These are phyloP conservation scores for Cheilosia vulpina DNA, from an alignment of 2,888 invertebrate species.

Conservation along the genomic window DNA sequence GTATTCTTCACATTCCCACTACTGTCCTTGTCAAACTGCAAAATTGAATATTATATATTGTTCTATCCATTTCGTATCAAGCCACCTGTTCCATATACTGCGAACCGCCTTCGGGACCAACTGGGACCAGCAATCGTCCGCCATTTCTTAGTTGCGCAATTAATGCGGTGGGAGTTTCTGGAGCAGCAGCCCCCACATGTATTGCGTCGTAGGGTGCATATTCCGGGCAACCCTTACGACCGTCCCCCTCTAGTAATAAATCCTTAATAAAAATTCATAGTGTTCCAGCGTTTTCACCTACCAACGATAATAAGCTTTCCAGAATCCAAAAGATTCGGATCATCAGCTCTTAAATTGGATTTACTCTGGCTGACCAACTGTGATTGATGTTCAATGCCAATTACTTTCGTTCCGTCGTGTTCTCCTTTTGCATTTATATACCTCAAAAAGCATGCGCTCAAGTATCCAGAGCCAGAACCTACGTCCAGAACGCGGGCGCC, in stretches of 20 bases:
- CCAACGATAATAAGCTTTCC: slow-evolving; percentile 89
- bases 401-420: slow-evolving; percentile 85
- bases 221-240: slow-evolving; percentile 89
- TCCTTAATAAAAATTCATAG: neutral
- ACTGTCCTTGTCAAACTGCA: slow-evolving; percentile 92
- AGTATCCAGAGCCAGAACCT: slow-evolving; percentile 96
- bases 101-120: slow-evolving; percentile 93
- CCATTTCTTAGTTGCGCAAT: slow-evolving; percentile 84
- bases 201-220: slow-evolving; percentile 95
- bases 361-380: slow-evolving; percentile 90
- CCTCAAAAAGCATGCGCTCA: slow-evolving; percentile 95
- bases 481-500: slow-evolving; percentile 94
- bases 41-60: slow-evolving; percentile 21
- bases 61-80: neutral
- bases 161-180: slow-evolving; percentile 89
- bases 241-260: slow-evolving; percentile 90
- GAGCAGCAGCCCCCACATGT: slow-evolving; percentile 96
- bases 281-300: slow-evolving; percentile 81
- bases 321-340: slow-evolving; percentile 88
- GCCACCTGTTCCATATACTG: slow-evolving; percentile 92
- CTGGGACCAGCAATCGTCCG: slow-evolving; percentile 95
- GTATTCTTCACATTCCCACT: slow-evolving; percentile 91
- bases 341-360: slow-evolving; percentile 90
- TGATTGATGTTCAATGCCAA: slow-evolving; percentile 96
- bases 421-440: slow-evolving; percentile 87